These are phyloP conservation scores for Lasioglossum albipes DNA, from an alignment of 1,140 invertebrate species.

Conservation along the genomic window DNA sequence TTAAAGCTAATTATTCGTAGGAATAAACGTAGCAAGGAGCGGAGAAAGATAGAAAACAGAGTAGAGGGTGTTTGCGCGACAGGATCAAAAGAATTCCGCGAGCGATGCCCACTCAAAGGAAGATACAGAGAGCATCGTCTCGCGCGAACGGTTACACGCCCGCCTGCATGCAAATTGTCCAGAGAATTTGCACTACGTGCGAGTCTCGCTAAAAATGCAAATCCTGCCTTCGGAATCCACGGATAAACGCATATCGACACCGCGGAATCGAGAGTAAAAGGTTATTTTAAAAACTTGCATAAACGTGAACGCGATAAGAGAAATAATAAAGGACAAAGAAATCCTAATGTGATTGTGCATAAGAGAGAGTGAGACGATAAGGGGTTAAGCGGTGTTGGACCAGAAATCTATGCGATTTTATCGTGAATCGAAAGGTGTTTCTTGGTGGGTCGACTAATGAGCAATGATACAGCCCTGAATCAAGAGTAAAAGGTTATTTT, in stretches of 20 bases:
- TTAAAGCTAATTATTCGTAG: constrained; percentile 25
- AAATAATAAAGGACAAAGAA: too few relatives aligned
- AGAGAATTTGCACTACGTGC: not conserved
- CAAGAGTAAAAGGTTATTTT: not conserved
- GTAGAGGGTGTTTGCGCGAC: not conserved
- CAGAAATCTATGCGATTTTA: too few relatives aligned
- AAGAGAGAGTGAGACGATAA: too few relatives aligned
- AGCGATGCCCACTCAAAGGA: constrained; percentile 24
- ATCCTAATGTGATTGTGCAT: too few relatives aligned
- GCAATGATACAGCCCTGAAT: not conserved
- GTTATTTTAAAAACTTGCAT: not conserved
- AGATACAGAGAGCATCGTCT: not conserved
- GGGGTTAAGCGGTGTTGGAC: too few relatives aligned
- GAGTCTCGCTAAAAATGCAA: not conserved
- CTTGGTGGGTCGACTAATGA: too few relatives aligned
- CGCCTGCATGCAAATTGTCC: not conserved
- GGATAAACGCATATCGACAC: not conserved
- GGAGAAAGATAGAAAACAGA: not conserved
- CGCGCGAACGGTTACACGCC: not conserved
- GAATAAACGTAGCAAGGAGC: not conserved
- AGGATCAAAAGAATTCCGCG: constrained; percentile 10
- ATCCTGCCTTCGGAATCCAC: constrained; percentile 10
- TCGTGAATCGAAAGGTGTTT: too few relatives aligned
- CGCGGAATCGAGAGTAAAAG: not conserved
- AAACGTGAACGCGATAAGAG: not conserved